These are phyloP conservation scores for Acromyrmex charruanus DNA, from an alignment of 1,140 invertebrate genomes.

Conservation along the genomic window DNA sequence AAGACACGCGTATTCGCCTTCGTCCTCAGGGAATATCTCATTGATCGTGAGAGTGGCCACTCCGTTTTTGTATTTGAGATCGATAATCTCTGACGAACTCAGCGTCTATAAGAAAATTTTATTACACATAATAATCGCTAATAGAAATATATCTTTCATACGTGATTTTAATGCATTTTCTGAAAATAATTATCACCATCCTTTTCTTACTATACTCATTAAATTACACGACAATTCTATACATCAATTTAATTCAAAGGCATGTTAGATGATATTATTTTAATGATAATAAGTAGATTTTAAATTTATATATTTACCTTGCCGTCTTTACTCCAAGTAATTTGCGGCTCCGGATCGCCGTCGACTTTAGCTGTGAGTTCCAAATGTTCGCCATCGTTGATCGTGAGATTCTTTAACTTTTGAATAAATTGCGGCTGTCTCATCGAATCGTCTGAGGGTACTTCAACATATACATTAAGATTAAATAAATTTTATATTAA, in stretches of 20 bases:
- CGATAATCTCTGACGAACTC: constrained; percentile 93
- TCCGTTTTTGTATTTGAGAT: constrained; percentile 96
- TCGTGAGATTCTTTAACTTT: constrained; percentile 89
- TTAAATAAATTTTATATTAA: not conserved
- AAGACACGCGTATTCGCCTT: constrained; percentile 94
- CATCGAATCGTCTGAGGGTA: constrained; percentile 95
- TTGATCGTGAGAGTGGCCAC: constrained; percentile 94
- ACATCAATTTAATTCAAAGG: not conserved
- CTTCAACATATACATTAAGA: constrained; percentile 84
- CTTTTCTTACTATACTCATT: not conserved
- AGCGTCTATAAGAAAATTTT: constrained; percentile 84
- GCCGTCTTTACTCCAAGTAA: constrained; percentile 94
- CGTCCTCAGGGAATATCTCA: constrained; percentile 97
- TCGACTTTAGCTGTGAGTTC: constrained; percentile 92
- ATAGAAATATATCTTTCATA: not conserved
- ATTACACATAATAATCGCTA: not conserved
- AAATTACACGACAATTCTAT: not conserved
- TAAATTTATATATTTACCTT: constrained; percentile 84
- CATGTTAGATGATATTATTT: not conserved
- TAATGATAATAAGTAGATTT: not conserved
- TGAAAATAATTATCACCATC: not conserved
- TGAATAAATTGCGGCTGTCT: constrained; percentile 93
- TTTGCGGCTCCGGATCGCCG: constrained; percentile 96
- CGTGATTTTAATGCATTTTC: not conserved
- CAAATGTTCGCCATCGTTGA: constrained; percentile 94